A percentile compares a stretch with the other conserved stretches of the same genome.
These are phyloP conservation scores for Pachyseris speciosa DNA, from an alignment of 64 coral and sea anemone species.

Conservation along the genomic window DNA sequence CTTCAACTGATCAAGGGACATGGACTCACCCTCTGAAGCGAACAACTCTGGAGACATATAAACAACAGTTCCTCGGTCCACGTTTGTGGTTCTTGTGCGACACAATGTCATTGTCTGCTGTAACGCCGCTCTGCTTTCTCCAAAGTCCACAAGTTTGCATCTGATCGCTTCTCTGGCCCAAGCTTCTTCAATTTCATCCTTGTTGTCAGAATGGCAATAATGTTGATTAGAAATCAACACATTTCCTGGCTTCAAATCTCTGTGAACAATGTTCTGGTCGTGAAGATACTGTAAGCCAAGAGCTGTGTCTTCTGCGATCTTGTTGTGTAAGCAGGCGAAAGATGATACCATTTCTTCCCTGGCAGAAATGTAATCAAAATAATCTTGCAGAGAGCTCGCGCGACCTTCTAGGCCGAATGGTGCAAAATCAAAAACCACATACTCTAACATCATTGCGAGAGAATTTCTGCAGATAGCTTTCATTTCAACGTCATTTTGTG, in stretches of 20 bases:
- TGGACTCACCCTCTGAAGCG: not conserved
- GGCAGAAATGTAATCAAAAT: slow-evolving; percentile 13
- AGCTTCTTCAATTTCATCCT: not conserved
- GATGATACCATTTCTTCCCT: slow-evolving; percentile 2
- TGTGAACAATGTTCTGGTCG: slow-evolving; percentile 21
- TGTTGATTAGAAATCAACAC: slow-evolving; percentile 78
- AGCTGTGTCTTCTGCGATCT: slow-evolving; percentile 60
- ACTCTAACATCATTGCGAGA: slow-evolving; percentile 74
- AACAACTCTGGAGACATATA: slow-evolving; percentile 68
- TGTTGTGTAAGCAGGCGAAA: not conserved
- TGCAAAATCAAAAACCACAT: slow-evolving; percentile 60
- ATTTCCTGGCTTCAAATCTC: slow-evolving; percentile 82
- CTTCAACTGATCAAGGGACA: slow-evolving; percentile 69
- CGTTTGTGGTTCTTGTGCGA: slow-evolving; percentile 54
- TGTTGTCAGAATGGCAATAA: slow-evolving; percentile 45
- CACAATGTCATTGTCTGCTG: slow-evolving; percentile 50
- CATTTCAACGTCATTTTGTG: slow-evolving; percentile 47
- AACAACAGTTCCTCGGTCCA: slow-evolving; percentile 55
- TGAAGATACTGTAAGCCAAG: slow-evolving; percentile 55
- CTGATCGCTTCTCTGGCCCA: slow-evolving; percentile 24
- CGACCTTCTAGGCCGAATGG: slow-evolving; percentile 39
- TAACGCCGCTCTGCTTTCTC: slow-evolving; percentile 59
- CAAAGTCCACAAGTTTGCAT: slow-evolving; percentile 76
- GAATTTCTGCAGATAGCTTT: slow-evolving; percentile 60
- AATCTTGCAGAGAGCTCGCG: slow-evolving; percentile 65